Percentiles rank a stretch among this genome's conserved stretches.
phyloP scores from a whole-genome alignment of 2,113 vertebrate genomes.

The Tauraco erythrolophus region DNA sequence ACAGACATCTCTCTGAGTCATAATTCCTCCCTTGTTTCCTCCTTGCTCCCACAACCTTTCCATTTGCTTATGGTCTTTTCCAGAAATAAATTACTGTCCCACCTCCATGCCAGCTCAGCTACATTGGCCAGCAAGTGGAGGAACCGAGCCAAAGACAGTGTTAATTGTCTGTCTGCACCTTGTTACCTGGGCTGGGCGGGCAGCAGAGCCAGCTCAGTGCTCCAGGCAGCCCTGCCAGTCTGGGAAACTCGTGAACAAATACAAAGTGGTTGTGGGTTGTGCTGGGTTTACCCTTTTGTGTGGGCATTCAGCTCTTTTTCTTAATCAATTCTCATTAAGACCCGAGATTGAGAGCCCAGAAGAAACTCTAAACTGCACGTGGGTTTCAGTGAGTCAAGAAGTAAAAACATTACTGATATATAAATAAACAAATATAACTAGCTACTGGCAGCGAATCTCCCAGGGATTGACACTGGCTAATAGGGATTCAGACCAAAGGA shows the following conservation, averaged over 20 bases:
- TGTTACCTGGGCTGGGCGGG: background rate
- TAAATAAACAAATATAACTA: slow-evolving; percentile 23
- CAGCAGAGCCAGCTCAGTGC: background rate
- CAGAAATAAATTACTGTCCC: background rate
- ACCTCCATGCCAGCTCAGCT: background rate
- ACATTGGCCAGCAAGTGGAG: background rate
- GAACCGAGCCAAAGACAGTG: background rate
- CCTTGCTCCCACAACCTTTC: background rate
- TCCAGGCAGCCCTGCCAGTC: background rate
- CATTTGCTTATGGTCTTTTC: background rate
- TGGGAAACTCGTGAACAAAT: background rate
- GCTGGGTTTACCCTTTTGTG: background rate
- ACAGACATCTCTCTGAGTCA: background rate
- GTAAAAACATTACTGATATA: background rate
- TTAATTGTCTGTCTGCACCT: background rate
- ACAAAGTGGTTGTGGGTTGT: background rate
- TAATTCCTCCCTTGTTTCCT: background rate
- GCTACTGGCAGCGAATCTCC: background rate
- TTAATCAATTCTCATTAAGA: background rate
- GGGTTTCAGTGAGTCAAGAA: background rate
- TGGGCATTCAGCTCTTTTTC: background rate
- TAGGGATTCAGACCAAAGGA: background rate
- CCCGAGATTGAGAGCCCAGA: background rate
- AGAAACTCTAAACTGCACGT: background rate
- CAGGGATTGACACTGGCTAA: background rate